Conservation (phyloP, 2,888 invertebrate species). For the Sisyra terminalis region DNA sequence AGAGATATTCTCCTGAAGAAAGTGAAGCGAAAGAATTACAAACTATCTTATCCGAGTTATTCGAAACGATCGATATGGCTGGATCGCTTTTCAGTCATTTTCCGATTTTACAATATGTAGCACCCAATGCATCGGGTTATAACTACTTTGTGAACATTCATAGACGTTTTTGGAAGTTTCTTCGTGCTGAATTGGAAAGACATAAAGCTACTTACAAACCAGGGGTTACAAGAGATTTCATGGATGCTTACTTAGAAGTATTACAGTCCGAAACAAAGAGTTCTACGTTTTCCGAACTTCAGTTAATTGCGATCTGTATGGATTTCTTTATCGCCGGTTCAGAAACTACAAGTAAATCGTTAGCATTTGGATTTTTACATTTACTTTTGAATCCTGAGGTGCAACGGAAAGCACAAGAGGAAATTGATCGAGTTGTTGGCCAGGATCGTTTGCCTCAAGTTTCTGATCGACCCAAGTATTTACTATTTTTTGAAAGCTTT, state of each 20-base stretch:
- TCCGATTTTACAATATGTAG: slow-evolving; percentile 48
- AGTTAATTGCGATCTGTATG: slow-evolving; percentile 62
- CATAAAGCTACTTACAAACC: slow-evolving; percentile 49
- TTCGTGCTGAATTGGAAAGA: slow-evolving; percentile 49
- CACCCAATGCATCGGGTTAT: slow-evolving; percentile 63
- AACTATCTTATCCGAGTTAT: slow-evolving; percentile 48
- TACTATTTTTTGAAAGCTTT: neutral
- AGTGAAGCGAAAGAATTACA: slow-evolving; percentile 50
- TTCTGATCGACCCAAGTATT: slow-evolving; percentile 50
- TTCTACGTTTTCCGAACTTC: slow-evolving; percentile 48
- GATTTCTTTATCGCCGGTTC: slow-evolving; percentile 80
- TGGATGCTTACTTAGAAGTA: slow-evolving; percentile 63
- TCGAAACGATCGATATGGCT: slow-evolving; percentile 64
- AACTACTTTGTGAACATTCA: slow-evolving; percentile 55
- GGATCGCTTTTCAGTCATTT: slow-evolving; percentile 68
- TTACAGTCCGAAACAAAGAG: slow-evolving; percentile 38
- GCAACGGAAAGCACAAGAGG: slow-evolving; percentile 57
- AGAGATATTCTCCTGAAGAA: slow-evolving; percentile 52
- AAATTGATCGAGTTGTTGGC: slow-evolving; percentile 61
- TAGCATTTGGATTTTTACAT: slow-evolving; percentile 62
- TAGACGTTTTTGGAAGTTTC: slow-evolving; percentile 51
- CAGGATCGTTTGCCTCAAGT: slow-evolving; percentile 46
- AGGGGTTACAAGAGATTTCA: slow-evolving; percentile 54
- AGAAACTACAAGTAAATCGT: slow-evolving; percentile 66
- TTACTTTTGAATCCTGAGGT: slow-evolving; percentile 53